These are phyloP conservation scores for mouse (Mus musculus) DNA, from an alignment of 2,113 vertebrate species.

Conservation along the genomic window GRCm39 chr6:72263501-72264000, in stretches of 20 bases:
- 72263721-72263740: neutral
- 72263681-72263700: neutral
- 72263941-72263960: neutral
- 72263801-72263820: neutral
- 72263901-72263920: neutral
- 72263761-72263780: neutral
- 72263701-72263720: neutral
- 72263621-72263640: neutral
- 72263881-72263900: neutral
- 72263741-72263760: neutral
- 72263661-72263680: neutral
- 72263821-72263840: neutral
- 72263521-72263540: neutral
- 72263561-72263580: neutral
- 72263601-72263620: neutral
- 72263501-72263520: neutral
- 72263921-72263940: neutral
- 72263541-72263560: neutral
- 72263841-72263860: neutral
- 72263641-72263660: neutral
- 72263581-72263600: neutral
- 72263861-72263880: neutral
- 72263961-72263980: neutral
- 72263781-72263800: neutral
- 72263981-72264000: neutral